These are phyloP conservation scores for Pristionchus mayeri DNA, from an alignment of 2,888 invertebrate genomes.

Conservation along the genomic window DNA sequence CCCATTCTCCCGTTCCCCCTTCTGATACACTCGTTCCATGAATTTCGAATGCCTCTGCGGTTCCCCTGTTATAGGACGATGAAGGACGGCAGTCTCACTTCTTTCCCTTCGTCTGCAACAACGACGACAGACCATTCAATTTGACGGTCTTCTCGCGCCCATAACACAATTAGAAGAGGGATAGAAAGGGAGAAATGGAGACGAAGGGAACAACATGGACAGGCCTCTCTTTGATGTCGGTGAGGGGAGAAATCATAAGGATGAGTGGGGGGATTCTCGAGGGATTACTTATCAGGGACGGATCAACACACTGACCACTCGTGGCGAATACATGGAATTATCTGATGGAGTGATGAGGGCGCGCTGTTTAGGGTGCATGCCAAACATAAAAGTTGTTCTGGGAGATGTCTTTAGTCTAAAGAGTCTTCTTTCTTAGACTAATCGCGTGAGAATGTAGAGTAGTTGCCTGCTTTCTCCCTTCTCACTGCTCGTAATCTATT, in stretches of 20 bases:
- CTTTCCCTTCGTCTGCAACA: background rate
- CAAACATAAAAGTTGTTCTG: background rate
- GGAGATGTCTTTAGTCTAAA: background rate
- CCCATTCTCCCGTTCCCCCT: background rate
- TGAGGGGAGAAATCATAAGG: background rate
- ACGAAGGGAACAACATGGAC: background rate
- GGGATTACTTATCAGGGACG: background rate
- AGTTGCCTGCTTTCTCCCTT: background rate
- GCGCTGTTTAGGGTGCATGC: background rate
- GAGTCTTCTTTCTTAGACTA: background rate
- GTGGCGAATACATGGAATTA: background rate
- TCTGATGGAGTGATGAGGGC: constrained; percentile 2
- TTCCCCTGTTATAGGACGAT: too few species aligned
- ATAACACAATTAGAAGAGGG: constrained; percentile 31
- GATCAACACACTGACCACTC: background rate
- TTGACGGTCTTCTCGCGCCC: background rate
- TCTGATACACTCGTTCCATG: constrained; percentile 1
- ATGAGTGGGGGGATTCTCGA: background rate
- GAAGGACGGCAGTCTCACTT: too few species aligned
- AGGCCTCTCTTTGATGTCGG: background rate
- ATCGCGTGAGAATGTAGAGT: too few species aligned
- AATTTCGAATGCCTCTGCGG: background rate
- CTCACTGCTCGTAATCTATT: background rate
- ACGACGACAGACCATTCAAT: background rate
- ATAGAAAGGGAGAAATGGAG: background rate